Conservation (phyloP, 2,797 vertebrate species). For the Streptopelia turtur region DNA sequence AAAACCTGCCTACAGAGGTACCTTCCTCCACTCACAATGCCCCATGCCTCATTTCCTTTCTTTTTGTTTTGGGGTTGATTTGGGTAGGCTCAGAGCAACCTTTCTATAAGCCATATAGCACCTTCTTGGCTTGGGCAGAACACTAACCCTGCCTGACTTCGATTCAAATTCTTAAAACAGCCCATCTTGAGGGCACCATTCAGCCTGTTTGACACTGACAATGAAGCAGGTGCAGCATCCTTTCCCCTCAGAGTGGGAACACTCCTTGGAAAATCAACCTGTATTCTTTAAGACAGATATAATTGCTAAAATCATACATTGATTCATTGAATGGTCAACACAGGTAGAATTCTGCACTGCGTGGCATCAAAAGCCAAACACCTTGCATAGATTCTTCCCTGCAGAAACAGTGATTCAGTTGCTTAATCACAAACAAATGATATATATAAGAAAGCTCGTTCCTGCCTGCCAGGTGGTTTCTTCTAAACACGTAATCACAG, state of each 20-base stretch:
- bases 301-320: background rate
- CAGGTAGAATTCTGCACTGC: background rate
- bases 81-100: background rate
- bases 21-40: background rate
- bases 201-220: background rate
- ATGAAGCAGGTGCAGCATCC: background rate
- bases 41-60: background rate
- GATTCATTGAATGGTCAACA: background rate
- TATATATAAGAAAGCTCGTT: background rate
- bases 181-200: background rate
- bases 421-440: background rate
- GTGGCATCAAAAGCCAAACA: background rate
- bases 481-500: background rate
- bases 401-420: background rate
- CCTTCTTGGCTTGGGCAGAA: background rate
- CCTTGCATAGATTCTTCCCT: background rate
- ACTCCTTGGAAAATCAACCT: background rate
- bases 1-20: background rate
- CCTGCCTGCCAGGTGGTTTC: background rate
- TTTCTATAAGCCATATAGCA: background rate
- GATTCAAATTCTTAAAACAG: background rate
- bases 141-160: background rate
- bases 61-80: background rate
- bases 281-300: background rate
- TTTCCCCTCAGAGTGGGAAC: background rate